A percentile compares a stretch with the other conserved stretches of the same genome.
These are phyloP conservation scores for Carlito syrichta DNA, from an alignment of 2,113 vertebrate genomes.

Conservation along the genomic window DNA sequence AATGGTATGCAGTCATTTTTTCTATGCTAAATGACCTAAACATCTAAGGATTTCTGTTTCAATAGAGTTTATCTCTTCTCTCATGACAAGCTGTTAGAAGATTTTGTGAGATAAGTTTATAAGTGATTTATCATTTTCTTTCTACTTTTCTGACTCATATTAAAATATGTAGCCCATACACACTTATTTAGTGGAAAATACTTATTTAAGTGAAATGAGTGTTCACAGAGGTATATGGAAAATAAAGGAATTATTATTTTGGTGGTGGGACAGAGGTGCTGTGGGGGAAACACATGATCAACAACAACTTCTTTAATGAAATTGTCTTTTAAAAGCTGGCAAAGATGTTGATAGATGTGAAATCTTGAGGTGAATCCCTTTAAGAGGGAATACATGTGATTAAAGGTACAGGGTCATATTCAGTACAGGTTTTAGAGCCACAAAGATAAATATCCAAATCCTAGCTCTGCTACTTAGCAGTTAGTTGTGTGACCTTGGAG, in stretches of 20 bases:
- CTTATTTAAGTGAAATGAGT: background rate
- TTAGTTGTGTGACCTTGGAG: background rate
- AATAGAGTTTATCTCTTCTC: background rate
- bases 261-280: accelerated
- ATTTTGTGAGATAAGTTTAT: background rate
- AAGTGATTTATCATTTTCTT: background rate
- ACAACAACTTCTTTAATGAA: background rate
- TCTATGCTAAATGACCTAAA: accelerated
- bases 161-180: background rate
- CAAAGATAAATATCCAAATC: accelerated
- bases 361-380: accelerated
- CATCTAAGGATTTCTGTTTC: background rate
- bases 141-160: background rate
- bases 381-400: accelerated
- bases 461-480: accelerated
- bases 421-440: background rate
- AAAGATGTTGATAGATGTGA: accelerated
- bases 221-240: background rate
- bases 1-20: accelerated
- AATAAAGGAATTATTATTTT: background rate
- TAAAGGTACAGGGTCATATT: accelerated
- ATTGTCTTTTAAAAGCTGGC: no score
- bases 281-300: accelerated
- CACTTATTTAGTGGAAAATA: background rate
- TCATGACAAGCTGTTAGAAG: background rate